Evolutionary conservation across 2,888 invertebrate genomes (phyloP).

Genomic region (Crematogaster levior): DNA sequence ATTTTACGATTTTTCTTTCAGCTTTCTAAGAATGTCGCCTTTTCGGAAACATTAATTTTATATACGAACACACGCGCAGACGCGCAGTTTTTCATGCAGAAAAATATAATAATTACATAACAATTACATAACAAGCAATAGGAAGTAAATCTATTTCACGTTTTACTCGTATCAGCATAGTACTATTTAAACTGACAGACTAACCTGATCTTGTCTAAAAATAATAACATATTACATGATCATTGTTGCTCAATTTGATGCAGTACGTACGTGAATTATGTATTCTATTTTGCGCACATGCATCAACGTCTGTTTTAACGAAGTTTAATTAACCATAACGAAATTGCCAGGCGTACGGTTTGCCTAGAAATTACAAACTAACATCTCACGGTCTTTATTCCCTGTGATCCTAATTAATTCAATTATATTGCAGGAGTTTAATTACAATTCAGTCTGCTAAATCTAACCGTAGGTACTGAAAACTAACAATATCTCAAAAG

Average conservation of each 20-base stretch:
- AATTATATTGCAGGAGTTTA: conserved; percentile 34
- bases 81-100: too few relatives aligned
- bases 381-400: conserved; percentile 48
- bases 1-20: too few relatives aligned
- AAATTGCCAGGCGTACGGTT: conserved; percentile 40
- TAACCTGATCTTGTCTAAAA: background rate
- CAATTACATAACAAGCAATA: background rate
- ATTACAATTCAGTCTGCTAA: conserved; percentile 12
- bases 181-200: background rate
- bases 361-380: conserved; percentile 38
- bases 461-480: background rate
- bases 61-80: too few relatives aligned
- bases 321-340: conserved; percentile 52
- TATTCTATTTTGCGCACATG: conserved; percentile 35
- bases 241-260: conserved; percentile 33
- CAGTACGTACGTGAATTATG: background rate
- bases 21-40: too few relatives aligned
- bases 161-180: background rate
- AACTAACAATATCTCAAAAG: conserved; percentile 4
- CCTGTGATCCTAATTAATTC: conserved; percentile 40
- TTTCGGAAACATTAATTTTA: too few relatives aligned
- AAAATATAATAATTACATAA: too few relatives aligned
- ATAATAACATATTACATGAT: conserved; percentile 13
- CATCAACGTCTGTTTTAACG: conserved; percentile 32
- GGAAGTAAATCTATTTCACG: background rate